Conservation (phyloP, 2,888 invertebrate species). For the Heliconius erato region DNA sequence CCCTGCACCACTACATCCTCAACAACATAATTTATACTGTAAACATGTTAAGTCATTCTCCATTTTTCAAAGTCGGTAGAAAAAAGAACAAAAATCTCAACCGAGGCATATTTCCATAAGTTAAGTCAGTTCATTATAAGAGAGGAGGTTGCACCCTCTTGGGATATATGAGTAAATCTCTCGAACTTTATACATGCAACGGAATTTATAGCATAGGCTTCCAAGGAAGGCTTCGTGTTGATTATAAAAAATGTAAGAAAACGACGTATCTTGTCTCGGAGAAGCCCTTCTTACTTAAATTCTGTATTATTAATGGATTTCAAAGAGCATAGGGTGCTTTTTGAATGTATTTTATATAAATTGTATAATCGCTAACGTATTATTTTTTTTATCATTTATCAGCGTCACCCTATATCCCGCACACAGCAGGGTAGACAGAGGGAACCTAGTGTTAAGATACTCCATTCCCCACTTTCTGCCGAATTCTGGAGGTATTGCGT, state of each 20-base stretch:
- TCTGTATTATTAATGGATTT: background rate
- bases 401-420: too few relatives aligned
- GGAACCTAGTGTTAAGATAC: too few relatives aligned
- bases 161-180: conserved; percentile 38
- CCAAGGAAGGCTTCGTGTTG: conserved; percentile 31
- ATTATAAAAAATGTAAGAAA: conserved; percentile 41
- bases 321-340: background rate
- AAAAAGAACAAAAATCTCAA: background rate
- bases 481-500: too few relatives aligned
- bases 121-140: conserved; percentile 30
- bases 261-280: conserved; percentile 17
- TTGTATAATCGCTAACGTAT: background rate
- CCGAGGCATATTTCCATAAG: conserved; percentile 18
- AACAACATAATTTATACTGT: too few relatives aligned
- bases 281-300: conserved; percentile 1
- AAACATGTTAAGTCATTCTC: background rate
- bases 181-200: conserved; percentile 39
- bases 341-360: background rate
- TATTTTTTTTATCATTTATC: too few relatives aligned
- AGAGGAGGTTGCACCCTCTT: conserved; percentile 13
- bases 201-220: conserved; percentile 36
- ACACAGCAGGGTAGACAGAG: too few relatives aligned
- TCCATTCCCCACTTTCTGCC: too few relatives aligned
- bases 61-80: background rate
- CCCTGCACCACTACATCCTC: too few relatives aligned